Base-by-base conservation (phyloP, 2,888 invertebrate genomes). In the Ferrisia virgata region DNA sequence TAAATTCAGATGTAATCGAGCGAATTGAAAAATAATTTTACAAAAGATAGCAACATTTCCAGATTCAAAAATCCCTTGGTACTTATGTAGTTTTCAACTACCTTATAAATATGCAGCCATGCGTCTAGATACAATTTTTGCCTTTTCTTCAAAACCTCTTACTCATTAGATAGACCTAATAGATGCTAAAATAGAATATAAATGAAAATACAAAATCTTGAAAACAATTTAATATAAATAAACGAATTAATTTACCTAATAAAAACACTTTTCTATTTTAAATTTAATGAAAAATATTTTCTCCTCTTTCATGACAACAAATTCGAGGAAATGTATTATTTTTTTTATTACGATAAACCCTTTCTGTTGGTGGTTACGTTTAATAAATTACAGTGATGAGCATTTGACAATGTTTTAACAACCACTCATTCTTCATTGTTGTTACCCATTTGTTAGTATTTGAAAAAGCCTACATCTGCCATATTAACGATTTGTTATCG, bases 401-500 rank as follows among this genome's bases (percentile, higher is more conserved):
- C 33, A 76, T 28, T 76, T 76, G 72, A 76, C 72, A 76, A 76
- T 76, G 72, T 76, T 76, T 76, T 36, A 76, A 76, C 72, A 76
- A 76, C 72, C 72, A 76, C 72, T 36, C 36, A 36, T 76, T 18
- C 69, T 69, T 69, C 69, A 69, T 69, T 69, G 53, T 69, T 69
- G 53, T 53, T 53, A 53, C 5, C 22, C 22, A 53, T 53, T 53
- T 53, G 69, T 18, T 76, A 36, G 18, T 76, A 76, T 76, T 76
- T 36, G 72, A 76, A 76, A 76, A 72, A 36, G 72, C 72, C 72
- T 76, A 76, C 72, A 76, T 76, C 31, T 76, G 31, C 18, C 36
- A 22, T 76, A 76, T 76, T 76, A 76, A 76, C 72, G 72, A 76
- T 80, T 80, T 80, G 80, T 80, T 72, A 82, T 82, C 82, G 82